These are phyloP conservation scores for Pheosia gnoma DNA, from an alignment of 2,888 invertebrate genomes.

Conservation along the genomic window DNA sequence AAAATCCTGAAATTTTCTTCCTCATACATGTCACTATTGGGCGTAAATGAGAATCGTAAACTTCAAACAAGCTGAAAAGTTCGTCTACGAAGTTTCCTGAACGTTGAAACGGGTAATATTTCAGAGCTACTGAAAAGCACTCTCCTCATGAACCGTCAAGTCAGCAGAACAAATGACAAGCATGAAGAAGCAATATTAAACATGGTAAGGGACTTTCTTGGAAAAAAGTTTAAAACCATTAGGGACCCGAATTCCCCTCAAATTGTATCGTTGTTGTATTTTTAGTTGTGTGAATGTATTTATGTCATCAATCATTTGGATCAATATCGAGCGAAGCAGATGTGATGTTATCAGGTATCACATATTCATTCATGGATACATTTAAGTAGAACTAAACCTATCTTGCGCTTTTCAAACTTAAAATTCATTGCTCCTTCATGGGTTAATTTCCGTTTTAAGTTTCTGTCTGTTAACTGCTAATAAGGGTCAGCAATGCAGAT, in stretches of 20 bases:
- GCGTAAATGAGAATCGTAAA: conserved; percentile 54
- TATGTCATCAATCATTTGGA: conserved; percentile 1
- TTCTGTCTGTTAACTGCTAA: no score
- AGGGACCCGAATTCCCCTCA: conserved; percentile 1
- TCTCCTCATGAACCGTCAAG: conserved; percentile 55
- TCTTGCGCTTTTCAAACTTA: background rate
- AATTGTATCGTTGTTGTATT: background rate
- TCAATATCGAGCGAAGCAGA: background rate
- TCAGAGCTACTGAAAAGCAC: conserved; percentile 26
- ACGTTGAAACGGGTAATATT: conserved; percentile 22
- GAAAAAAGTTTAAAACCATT: conserved; percentile 33
- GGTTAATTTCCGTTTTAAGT: no score
- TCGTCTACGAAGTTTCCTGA: conserved; percentile 22
- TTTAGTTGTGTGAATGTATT: background rate
- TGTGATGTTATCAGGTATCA: background rate
- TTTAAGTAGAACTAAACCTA: background rate
- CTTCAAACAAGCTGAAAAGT: conserved; percentile 36
- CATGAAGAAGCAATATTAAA: conserved; percentile 69
- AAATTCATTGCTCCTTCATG: background rate
- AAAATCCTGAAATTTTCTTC: conserved; percentile 1
- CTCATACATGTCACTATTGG: conserved; percentile 7
- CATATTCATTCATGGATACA: background rate
- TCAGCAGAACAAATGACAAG: conserved; percentile 68
- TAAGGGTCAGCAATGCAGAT: no score
- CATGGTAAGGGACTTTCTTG: conserved; percentile 42